Evolutionary conservation across 1,140 invertebrate species (phyloP).

Genomic region (Pogonomyrmex californicus): DNA sequence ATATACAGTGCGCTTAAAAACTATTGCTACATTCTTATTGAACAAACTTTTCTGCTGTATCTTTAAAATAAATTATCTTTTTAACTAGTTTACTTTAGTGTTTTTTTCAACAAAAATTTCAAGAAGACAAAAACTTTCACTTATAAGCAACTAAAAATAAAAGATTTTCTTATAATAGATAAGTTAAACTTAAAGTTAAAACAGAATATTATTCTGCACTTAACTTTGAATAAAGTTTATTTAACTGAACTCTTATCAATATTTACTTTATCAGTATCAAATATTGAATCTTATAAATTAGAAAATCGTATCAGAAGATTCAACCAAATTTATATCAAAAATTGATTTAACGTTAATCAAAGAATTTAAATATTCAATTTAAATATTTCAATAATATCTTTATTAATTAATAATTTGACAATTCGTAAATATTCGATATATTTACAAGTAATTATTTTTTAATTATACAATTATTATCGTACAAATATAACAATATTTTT

Average conservation of each 20-base stretch:
- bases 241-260: neutral
- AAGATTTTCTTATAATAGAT: neutral
- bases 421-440: neutral
- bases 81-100: neutral
- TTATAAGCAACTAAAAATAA: neutral
- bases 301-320: neutral
- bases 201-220: neutral
- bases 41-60: slow-evolving; percentile 2
- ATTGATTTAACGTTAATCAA: slow-evolving; percentile 4
- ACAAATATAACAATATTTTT: neutral
- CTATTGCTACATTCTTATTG: neutral
- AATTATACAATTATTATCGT: neutral
- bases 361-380: neutral
- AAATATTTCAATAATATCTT: neutral
- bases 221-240: neutral
- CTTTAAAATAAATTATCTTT: neutral
- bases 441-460: neutral
- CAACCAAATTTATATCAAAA: neutral
- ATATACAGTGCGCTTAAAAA: neutral
- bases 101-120: neutral
- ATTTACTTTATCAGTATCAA: neutral
- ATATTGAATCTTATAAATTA: neutral
- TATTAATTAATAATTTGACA: neutral
- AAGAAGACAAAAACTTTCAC: neutral
- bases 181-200: neutral